A percentile compares a stretch with the other conserved stretches of the same genome.
Evolutionary conservation across 1,140 invertebrate genomes (phyloP).

Genomic region (Ericerus pela): DNA sequence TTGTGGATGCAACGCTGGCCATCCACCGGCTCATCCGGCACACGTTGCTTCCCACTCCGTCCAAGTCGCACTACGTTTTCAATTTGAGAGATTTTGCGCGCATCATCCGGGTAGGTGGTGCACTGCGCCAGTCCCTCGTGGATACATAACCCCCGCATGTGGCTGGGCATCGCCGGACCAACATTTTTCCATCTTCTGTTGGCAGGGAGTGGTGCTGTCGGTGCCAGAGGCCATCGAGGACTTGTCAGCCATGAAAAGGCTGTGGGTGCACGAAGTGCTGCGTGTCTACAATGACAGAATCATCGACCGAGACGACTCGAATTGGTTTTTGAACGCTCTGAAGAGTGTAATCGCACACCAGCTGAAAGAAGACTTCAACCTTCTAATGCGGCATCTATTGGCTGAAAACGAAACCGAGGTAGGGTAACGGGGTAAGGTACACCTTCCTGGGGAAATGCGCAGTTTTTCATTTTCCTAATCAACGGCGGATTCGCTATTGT

Average conservation of each 20-base stretch:
- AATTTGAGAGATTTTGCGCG: slow-evolving; percentile 87
- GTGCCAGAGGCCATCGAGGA: slow-evolving; percentile 83
- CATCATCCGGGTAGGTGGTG: slow-evolving; percentile 60
- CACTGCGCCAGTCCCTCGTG: too few relatives aligned
- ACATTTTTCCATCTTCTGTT: slow-evolving; percentile 11
- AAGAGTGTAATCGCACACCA: slow-evolving; percentile 31
- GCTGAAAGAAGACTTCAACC: slow-evolving; percentile 36
- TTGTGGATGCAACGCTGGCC: slow-evolving; percentile 69
- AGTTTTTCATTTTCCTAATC: too few relatives aligned
- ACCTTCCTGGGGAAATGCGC: too few relatives aligned
- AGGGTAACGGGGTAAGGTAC: too few relatives aligned
- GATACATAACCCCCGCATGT: too few relatives aligned
- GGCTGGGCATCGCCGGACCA: not conserved
- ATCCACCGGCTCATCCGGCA: slow-evolving; percentile 71
- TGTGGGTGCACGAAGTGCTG: slow-evolving; percentile 89
- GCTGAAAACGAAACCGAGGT: slow-evolving; percentile 4
- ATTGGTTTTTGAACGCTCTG: slow-evolving; percentile 55
- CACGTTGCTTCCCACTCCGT: slow-evolving; percentile 73
- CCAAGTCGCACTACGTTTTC: slow-evolving; percentile 88
- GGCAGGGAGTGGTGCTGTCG: slow-evolving; percentile 74
- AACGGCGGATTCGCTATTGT: too few relatives aligned
- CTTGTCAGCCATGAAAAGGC: slow-evolving; percentile 68
- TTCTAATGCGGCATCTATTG: slow-evolving; percentile 33
- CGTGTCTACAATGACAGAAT: slow-evolving; percentile 88
- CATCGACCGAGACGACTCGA: slow-evolving; percentile 62